Base-by-base conservation (phyloP, 2,113 vertebrate genomes). In the Chaetodon auriga region DNA sequence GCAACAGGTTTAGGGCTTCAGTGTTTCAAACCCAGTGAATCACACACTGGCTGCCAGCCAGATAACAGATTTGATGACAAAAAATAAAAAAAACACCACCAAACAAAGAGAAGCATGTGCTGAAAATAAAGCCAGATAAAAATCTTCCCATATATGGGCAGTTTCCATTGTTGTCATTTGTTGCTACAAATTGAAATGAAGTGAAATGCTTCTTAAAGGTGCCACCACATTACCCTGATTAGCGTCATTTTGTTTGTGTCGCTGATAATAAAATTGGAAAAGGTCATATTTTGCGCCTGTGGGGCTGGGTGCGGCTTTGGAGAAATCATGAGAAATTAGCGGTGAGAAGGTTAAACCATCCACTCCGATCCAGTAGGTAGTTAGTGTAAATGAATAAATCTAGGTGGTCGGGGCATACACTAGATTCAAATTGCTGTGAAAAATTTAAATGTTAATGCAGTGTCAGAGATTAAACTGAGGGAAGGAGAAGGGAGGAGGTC, bases 301-400 rank as follows among this genome's bases (percentile, higher is more conserved):
- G 87, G 90, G 73, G 77, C 46, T 54, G 55, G 38, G 63, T 70
- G 73, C 63, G 11, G 69, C 84, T 90, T 77, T 43, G 30, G 78
- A 89, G 64, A 92, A 91, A 93, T 94, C 94, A 90, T 63, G 75
- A 86, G 81, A 89, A 93, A 94, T 95, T 93, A 94, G 87, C 83
- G 14, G 76, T 91, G 92, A 94, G 91, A 95, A 94, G 93, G 94
- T 95, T 93, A 95, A 92, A 87, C 64, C 88, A 57, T 88, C 84
- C 86, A 73, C 66, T 89, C 75, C 76, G 57, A 68, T 89, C 85
- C 80, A 83, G 74, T 54, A 80, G 81, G 85, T 91, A 89, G 91
- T 93, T 91, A 89, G 84, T 75, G 72, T 78, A 80, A 87, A 91
- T 85, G 81, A 88, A 87, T 86, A 83, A 87, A 87, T 84, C 69